Conservation (phyloP, 1,140 invertebrate genomes). For the Ericerus pela region DNA sequence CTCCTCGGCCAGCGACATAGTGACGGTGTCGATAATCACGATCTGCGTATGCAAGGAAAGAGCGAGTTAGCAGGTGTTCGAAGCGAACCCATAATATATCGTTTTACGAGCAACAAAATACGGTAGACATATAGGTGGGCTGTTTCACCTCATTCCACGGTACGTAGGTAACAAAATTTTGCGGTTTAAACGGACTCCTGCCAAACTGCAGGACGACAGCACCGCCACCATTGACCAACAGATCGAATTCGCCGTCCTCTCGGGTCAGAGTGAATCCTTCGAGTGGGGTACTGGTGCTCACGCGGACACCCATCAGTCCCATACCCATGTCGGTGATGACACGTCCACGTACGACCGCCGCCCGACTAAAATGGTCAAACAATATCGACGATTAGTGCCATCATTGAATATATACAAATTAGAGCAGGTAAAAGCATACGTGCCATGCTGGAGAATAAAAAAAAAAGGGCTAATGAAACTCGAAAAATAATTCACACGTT, state of each 20-base stretch:
- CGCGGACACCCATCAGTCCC: constrained; percentile 83
- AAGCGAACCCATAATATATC: too few relatives aligned
- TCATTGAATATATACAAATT: too few relatives aligned
- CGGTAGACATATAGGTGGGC: not conserved
- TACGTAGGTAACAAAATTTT: constrained; percentile 81
- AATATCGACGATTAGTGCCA: too few relatives aligned
- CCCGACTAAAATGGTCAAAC: constrained; percentile 81
- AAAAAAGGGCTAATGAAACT: too few relatives aligned
- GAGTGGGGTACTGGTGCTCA: constrained; percentile 71
- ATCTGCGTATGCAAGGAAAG: too few relatives aligned
- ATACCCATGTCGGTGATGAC: constrained; percentile 81
- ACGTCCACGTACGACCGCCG: constrained; percentile 85
- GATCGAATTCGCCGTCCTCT: constrained; percentile 87
- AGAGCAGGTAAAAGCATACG: too few relatives aligned
- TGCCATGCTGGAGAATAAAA: too few relatives aligned
- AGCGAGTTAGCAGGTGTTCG: too few relatives aligned
- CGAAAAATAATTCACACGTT: too few relatives aligned
- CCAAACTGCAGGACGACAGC: constrained; percentile 89
- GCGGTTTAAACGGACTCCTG: constrained; percentile 74
- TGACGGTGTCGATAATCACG: constrained; percentile 72
- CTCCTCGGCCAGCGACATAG: constrained; percentile 71
- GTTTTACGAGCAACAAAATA: too few relatives aligned
- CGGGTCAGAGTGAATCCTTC: constrained; percentile 89
- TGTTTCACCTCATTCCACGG: constrained; percentile 84
- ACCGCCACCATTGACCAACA: constrained; percentile 92